A percentile compares a stretch with the other conserved stretches of the same genome.
Conservation (phyloP, 1,140 invertebrate species). For the Grapholita molesta region DNA sequence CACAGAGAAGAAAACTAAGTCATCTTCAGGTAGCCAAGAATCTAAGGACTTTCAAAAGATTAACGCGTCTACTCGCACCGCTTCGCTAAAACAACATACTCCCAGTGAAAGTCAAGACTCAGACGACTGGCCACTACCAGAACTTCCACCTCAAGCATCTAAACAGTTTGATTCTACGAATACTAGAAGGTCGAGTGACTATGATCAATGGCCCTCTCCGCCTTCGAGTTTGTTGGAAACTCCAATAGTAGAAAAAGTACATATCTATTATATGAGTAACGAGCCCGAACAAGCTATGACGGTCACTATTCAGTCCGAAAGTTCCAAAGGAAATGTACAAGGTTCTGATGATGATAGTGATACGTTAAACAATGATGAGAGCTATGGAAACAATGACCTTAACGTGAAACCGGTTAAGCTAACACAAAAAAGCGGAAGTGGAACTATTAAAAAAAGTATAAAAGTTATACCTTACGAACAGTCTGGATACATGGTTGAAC, state of each 20-base stretch:
- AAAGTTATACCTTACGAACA: slow-evolving; percentile 74
- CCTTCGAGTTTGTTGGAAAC: slow-evolving; percentile 84
- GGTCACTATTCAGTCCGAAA: slow-evolving; percentile 82
- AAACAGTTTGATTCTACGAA: slow-evolving; percentile 41
- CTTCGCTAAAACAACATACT: slow-evolving; percentile 62
- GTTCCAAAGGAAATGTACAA: slow-evolving; percentile 78
- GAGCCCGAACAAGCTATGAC: slow-evolving; percentile 84
- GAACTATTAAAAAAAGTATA: slow-evolving; percentile 35
- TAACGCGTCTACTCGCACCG: slow-evolving; percentile 26
- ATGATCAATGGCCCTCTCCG: slow-evolving; percentile 88
- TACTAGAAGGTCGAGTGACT: slow-evolving; percentile 78
- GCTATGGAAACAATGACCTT: slow-evolving; percentile 71
- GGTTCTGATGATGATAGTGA: slow-evolving; percentile 79
- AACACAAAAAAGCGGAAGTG: slow-evolving; percentile 34
- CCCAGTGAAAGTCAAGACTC: slow-evolving; percentile 82
- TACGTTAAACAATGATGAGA: slow-evolving; percentile 80
- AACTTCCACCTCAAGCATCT: slow-evolving; percentile 74
- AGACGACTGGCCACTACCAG: slow-evolving; percentile 84
- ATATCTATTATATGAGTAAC: slow-evolving; percentile 89
- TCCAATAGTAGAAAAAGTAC: slow-evolving; percentile 86
- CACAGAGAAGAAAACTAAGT: slow-evolving; percentile 44
- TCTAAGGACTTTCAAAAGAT: slow-evolving; percentile 35
- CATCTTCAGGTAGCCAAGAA: slow-evolving; percentile 41
- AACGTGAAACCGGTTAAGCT: slow-evolving; percentile 63
- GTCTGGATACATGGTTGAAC: slow-evolving; percentile 75